Base-by-base conservation (phyloP, 2,797 vertebrate genomes). In the Yasuhikotakia modesta region DNA sequence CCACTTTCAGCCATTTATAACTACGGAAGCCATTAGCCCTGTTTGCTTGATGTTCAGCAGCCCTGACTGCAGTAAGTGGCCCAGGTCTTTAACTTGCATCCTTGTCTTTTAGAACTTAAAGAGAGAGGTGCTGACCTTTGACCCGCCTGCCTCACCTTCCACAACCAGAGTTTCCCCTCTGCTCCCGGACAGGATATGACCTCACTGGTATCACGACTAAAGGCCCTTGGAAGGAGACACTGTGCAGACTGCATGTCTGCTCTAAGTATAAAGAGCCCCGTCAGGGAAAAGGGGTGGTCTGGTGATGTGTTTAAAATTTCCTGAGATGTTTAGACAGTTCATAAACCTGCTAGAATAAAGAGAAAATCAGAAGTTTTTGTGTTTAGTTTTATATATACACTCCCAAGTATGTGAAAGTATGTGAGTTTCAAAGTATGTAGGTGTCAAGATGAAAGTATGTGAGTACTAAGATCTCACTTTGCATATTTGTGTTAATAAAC, bases 211-310 rank as follows among this genome's bases (percentile, higher is more conserved):
- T 80, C 87, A 83, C 70, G 90, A 80, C 85, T 85, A 60, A 61
- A 76, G 67, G 67, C 45, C 88, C 82, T 86, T 90, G 88, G 90
- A 91, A 89, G 81, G 80, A 92, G 90, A 93, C 89, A 84, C 85
- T 92, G 88, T 90, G 91, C 93, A 94, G 93, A 93, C 91, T 83
- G 72, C 43, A 71, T 82, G 89, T 92, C 92, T 91, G 89, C 70
- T 79, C 70, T 67, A 67, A 46, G 50, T 52, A 81, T 48, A 22
- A 70, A 67, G 79, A 73, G 48, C 39, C 10, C 52, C 46, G 50
- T 72, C 65, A 69, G 45, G 24, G 67, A 76, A 70, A 58, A 57
- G 57, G 43, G 58, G 45, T 58, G n/a, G 63, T 75, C 77, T 58
- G 45, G 69, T 75, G 24, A 17, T 2, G 55, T 58, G 24, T 60